Conservation (phyloP, 2,888 invertebrate genomes). For the Eretmocerus hayati region DNA sequence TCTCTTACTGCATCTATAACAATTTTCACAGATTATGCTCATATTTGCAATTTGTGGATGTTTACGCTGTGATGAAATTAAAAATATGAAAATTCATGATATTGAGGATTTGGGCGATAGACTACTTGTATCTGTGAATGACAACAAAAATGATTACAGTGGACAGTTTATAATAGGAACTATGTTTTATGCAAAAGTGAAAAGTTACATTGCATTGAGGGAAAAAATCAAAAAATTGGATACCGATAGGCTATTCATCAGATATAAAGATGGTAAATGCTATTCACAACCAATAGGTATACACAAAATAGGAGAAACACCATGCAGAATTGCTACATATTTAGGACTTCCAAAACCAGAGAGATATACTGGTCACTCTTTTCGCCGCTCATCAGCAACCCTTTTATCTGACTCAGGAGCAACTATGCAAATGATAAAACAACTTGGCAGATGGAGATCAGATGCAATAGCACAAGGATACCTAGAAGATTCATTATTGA, state of each 20-base stretch:
- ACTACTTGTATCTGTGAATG: constrained; percentile 3
- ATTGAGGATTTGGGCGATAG: constrained; percentile 4
- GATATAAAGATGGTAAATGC: constrained; percentile 13
- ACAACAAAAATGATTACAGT: constrained; percentile 7
- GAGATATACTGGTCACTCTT: constrained; percentile 19
- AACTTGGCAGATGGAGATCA: constrained; percentile 14
- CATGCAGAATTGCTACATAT: constrained; percentile 10
- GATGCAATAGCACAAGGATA: constrained; percentile 14
- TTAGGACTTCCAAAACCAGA: constrained; percentile 9
- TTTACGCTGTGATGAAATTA: constrained; percentile 9
- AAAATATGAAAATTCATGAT: constrained; percentile 1
- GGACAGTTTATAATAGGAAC: constrained; percentile 12
- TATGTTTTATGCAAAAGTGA: constrained; percentile 9
- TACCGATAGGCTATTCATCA: constrained; percentile 14
- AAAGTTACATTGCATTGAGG: constrained; percentile 10
- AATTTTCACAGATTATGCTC: constrained; percentile 6
- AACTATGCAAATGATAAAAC: constrained; percentile 13
- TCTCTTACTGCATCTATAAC: not conserved
- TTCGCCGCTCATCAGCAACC: constrained; percentile 11
- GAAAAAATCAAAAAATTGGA: not conserved
- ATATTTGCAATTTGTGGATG: constrained; percentile 12
- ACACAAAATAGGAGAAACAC: constrained; percentile 15
- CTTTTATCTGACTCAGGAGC: constrained; percentile 15
- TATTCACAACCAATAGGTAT: constrained; percentile 9
- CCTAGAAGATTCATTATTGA: constrained; percentile 10